Evolutionary conservation across 2,797 vertebrate species (phyloP).

Genomic region (Microhierax caerulescens): DNA sequence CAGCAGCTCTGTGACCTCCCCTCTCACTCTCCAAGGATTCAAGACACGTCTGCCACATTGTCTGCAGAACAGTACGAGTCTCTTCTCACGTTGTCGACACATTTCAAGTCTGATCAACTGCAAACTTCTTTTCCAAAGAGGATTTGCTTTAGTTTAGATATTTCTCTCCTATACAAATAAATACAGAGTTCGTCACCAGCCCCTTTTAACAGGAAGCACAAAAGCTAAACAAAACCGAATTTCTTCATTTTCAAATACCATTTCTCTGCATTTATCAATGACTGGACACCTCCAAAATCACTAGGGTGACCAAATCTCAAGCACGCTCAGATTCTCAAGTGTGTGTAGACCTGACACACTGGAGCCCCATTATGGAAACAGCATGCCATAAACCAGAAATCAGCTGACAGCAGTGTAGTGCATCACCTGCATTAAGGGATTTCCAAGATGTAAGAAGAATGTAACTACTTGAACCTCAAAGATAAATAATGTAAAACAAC

Average conservation of each 20-base stretch:
- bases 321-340: neutral
- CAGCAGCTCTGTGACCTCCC: conserved; percentile 57
- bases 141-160: conserved; percentile 44
- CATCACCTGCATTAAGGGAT: conserved; percentile 45
- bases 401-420: conserved; percentile 15
- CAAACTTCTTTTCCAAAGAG: conserved; percentile 34
- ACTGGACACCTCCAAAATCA: conserved; percentile 20
- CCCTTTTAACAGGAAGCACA: conserved; percentile 11
- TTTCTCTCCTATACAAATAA: conserved; percentile 45
- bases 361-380: conserved; percentile 43
- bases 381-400: conserved; percentile 7
- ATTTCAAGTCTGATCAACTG: conserved; percentile 36
- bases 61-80: conserved; percentile 48
- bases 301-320: neutral
- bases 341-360: conserved; percentile 5
- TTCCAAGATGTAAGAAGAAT: conserved; percentile 49
- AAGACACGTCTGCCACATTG: conserved; percentile 52
- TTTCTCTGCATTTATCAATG: neutral
- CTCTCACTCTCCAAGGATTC: conserved; percentile 37
- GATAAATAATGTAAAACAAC: neutral
- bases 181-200: neutral
- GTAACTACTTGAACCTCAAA: conserved; percentile 26
- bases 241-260: neutral
- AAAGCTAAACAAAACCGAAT: neutral
- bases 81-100: conserved; percentile 60